Conservation (phyloP, 2,113 vertebrate species). For the Garra rufa region DNA sequence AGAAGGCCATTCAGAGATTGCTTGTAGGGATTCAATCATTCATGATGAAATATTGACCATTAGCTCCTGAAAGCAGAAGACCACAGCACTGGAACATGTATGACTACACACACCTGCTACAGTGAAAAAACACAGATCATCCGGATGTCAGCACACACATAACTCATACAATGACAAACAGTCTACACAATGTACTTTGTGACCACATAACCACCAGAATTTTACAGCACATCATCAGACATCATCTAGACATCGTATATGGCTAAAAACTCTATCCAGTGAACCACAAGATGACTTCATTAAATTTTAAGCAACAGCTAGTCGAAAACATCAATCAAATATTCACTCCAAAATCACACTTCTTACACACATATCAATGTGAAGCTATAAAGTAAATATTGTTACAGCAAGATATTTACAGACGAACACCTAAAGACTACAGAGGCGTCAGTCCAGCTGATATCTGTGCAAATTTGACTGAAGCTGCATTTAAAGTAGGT, state of each 20-base stretch:
- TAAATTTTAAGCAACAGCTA: constrained; percentile 1
- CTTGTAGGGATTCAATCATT: constrained; percentile 24
- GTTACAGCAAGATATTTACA: not conserved
- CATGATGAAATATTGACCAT: constrained; percentile 13
- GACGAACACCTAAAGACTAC: not conserved
- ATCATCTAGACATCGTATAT: not conserved
- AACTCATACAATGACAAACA: not conserved
- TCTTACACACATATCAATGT: not conserved
- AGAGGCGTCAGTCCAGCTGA: not conserved
- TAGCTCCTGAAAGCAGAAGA: not conserved
- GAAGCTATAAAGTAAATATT: not conserved
- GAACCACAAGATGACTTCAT: not conserved
- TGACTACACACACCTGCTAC: constrained; percentile 1
- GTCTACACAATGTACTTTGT: not conserved
- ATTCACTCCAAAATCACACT: not conserved
- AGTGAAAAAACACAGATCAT: constrained; percentile 1
- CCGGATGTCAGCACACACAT: not conserved
- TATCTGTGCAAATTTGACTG: constrained; percentile 25
- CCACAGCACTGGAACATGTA: constrained; percentile 1
- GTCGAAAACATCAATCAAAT: not conserved
- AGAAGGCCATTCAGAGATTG: not conserved
- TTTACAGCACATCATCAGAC: not conserved
- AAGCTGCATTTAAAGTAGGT: constrained; percentile 50
- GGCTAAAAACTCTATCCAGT: not conserved
- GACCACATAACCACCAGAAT: not conserved